Base-by-base conservation (phyloP, 2,797 vertebrate genomes). In the Xyrichtys novacula region DNA sequence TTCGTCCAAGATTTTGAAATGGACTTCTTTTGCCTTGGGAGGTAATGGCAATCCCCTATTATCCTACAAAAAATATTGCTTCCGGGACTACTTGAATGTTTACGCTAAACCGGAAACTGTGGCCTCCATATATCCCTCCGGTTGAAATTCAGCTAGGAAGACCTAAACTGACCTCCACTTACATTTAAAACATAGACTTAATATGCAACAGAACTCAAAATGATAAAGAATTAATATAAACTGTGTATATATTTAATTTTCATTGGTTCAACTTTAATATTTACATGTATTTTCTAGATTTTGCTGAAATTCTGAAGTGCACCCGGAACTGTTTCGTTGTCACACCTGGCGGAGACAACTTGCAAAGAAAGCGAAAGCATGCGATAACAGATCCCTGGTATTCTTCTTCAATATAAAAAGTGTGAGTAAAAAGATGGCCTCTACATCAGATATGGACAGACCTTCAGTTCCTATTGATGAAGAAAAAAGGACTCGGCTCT, bases 401-500 rank as follows among this genome's bases (percentile, higher is more conserved):
- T 0, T 57, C 1, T 6, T 29, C 6, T 28, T 9, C 17, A 7
- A 0, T 12, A 0, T 40, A 17, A 19, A 20, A n/a, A 1, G 5
- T 7, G 11, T 22, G 14, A 5, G 3, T 15, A 4, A 32, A 38
- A 62, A 47, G 0, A 93, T 79, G 65, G 82, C 83, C 0, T 81
- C 64, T 1, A 42, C 49, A 0, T 64, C 54, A 0, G 74, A 54
- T 39, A 52, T 19, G 15, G 81, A 87, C 47, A 73, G 32, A 15
- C 72, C 69, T 2, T 66, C 86, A 0, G 87, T 67, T 46, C 77
- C 85, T 38, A 48, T 76, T 8, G 38, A 87, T 22, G 89, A 91
- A 57, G 83, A 88, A 67, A 73, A 49, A 7, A 89, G 93, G 50
- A 67, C 25, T 15, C 78, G 84, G 3, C 82, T 95, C 5, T 97